Evolutionary conservation across 2,888 invertebrate genomes (phyloP).

Genomic region (Conops quadrifasciatus): DNA sequence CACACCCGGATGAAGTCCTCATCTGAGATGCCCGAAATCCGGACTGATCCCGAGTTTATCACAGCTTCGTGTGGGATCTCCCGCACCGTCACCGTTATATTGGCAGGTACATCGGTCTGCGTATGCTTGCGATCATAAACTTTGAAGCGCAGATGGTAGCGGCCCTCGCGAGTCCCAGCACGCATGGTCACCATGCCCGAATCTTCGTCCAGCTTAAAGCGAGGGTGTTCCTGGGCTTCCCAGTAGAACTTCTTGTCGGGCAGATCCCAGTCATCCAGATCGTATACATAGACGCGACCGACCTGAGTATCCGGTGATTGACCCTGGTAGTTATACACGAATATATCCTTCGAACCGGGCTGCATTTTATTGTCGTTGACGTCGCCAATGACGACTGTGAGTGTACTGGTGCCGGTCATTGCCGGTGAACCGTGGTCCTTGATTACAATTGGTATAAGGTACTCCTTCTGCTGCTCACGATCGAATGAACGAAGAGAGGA

Average conservation of each 20-base stretch:
- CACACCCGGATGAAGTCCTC: slow-evolving; percentile 96
- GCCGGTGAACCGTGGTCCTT: slow-evolving; percentile 97
- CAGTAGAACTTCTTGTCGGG: slow-evolving; percentile 97
- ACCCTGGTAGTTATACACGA: slow-evolving; percentile 96
- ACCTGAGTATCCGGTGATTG: slow-evolving; percentile 90
- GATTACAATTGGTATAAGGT: slow-evolving; percentile 95
- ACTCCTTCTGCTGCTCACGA: slow-evolving; percentile 94
- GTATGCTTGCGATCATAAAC: slow-evolving; percentile 95
- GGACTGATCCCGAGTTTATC: slow-evolving; percentile 91
- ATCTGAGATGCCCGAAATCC: slow-evolving; percentile 92
- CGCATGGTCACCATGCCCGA: slow-evolving; percentile 96
- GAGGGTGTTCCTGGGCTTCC: slow-evolving; percentile 86
- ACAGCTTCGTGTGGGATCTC: slow-evolving; percentile 96
- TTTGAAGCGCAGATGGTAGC: slow-evolving; percentile 81
- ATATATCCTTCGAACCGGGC: slow-evolving; percentile 95
- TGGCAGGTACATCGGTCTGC: slow-evolving; percentile 94
- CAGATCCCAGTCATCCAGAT: slow-evolving; percentile 98
- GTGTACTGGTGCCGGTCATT: slow-evolving; percentile 94
- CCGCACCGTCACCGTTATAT: slow-evolving; percentile 92
- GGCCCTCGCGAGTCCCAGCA: slow-evolving; percentile 89
- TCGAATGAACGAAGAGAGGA: slow-evolving; percentile 92
- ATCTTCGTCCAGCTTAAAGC: slow-evolving; percentile 88
- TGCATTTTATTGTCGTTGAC: slow-evolving; percentile 99
- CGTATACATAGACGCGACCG: slow-evolving; percentile 95
- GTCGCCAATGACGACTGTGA: slow-evolving; percentile 97